phyloP scores from a whole-genome alignment of 2,888 invertebrate genomes.

The Bursaphelenchus okinawaensis region DNA sequence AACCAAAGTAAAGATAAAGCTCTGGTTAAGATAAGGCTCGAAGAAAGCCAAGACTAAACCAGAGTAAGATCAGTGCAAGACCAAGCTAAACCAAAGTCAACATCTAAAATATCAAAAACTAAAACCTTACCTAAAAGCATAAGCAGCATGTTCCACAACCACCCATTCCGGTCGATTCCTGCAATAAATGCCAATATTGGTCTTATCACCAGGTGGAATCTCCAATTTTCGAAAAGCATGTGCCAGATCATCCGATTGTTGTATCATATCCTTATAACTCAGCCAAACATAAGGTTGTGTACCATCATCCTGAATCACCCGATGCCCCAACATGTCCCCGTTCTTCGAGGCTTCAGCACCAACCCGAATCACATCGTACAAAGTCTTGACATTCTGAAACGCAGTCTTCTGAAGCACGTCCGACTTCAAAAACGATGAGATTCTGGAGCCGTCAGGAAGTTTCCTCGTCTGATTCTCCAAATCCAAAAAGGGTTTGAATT shows the following conservation, averaged over 20 bases:
- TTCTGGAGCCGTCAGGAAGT: constrained; percentile 34
- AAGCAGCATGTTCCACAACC: constrained; percentile 81
- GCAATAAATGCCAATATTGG: constrained; percentile 58
- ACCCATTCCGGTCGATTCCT: constrained; percentile 70
- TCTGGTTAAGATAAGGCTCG: too few species aligned
- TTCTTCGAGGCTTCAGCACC: constrained; percentile 85
- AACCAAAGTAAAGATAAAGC: too few species aligned
- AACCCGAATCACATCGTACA: constrained; percentile 72
- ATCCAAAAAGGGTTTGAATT: constrained; percentile 37
- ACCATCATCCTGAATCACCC: constrained; percentile 35
- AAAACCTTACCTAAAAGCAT: constrained; percentile 85
- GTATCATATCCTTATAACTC: constrained; percentile 37
- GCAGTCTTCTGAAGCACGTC: constrained; percentile 63
- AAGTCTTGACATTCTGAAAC: constrained; percentile 78
- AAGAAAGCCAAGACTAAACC: not conserved
- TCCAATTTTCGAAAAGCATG: constrained; percentile 52
- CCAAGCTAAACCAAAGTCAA: not conserved
- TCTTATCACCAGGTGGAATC: constrained; percentile 44
- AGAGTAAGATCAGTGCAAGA: too few species aligned
- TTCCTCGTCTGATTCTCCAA: constrained; percentile 38
- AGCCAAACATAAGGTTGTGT: constrained; percentile 42
- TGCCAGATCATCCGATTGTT: constrained; percentile 42
- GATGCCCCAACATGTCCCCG: constrained; percentile 41
- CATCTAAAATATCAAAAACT: constrained; percentile 62
- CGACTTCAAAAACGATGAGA: constrained; percentile 33